Evolutionary conservation across 1,140 invertebrate species (phyloP), one percentile per base, ranked within the genome.

Genomic region (Camponotus pennsylvanicus): DNA sequence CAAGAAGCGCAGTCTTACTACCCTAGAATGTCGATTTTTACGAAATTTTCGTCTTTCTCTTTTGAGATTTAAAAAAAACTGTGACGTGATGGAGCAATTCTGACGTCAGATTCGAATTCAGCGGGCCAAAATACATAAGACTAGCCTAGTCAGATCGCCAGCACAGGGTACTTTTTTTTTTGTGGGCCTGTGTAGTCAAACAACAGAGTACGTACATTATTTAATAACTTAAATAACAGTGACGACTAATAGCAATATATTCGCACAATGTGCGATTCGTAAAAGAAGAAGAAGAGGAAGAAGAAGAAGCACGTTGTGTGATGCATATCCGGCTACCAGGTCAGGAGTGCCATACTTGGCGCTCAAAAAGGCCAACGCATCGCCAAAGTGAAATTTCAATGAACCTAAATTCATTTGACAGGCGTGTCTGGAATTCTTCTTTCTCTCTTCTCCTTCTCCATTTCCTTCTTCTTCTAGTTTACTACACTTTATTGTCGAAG

Each of bases 261-360:
- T 91, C 87, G 88, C 88, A 87, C 86, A 86, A 86, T 77, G 88
- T 87, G 87, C 90, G 88, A 27, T 27, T 27, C 27, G 27, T 27
- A 27, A 27, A 27, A 27, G 27, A 27, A 27, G 1, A 27, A 27
- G 27, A 27, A 27, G 27, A 27, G 27, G 27, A 27, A 27, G 27
- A 27, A 27, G 27, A 27, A 27, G 27, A 27, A 27, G 88, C 88
- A 87, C 86, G 88, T 87, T 77, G 88, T 87, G 86, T 89, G 88
- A 45, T 6, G 90, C 88, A 89, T 91, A 92, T 93, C 92, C 91
- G 89, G 91, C 89, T 91, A 89, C 78, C 86, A 88, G 82, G 85
- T 92, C 89, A 87, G 63, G 85, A 63, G 85, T 77, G 70, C 92
- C 92, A 90, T 93, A 93, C 87, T 93, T 93, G 92, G 92, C 64